A percentile compares a stretch with the other conserved stretches of the same genome.
These are phyloP conservation scores for Dryocosmus kuriphilus DNA, from an alignment of 2,888 invertebrate genomes.

Conservation along the genomic window DNA sequence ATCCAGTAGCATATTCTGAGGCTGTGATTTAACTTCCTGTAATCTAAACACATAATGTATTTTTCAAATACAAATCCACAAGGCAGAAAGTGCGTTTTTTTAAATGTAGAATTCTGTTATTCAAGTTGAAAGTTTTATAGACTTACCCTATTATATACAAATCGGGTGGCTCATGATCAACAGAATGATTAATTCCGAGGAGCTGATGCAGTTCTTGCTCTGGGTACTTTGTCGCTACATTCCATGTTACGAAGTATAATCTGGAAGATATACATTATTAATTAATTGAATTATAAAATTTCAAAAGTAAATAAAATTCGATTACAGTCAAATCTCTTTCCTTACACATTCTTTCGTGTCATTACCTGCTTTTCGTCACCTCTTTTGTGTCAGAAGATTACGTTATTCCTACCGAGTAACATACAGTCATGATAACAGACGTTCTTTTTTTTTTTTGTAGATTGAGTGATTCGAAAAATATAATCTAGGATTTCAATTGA, in stretches of 20 bases:
- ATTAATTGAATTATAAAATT: not conserved
- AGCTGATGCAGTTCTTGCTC: conserved; percentile 86
- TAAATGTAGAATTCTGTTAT: not conserved
- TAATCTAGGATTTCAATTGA: too few species aligned
- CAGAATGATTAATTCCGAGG: conserved; percentile 83
- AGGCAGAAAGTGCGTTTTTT: not conserved
- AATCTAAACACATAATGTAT: conserved; percentile 79
- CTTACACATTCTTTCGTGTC: too few species aligned
- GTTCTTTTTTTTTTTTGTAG: too few species aligned
- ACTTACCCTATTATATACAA: conserved; percentile 90
- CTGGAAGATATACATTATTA: conserved; percentile 79
- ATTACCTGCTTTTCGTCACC: too few species aligned
- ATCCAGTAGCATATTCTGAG: conserved; percentile 90
- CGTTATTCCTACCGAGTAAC: too few species aligned
- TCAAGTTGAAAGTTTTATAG: conserved; percentile 1
- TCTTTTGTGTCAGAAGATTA: too few species aligned
- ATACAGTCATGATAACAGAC: too few species aligned
- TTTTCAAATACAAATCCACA: not conserved
- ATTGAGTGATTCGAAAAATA: too few species aligned
- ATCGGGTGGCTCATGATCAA: conserved; percentile 86
- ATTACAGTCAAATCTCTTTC: too few species aligned
- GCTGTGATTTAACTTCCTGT: conserved; percentile 94
- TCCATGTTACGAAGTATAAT: conserved; percentile 92
- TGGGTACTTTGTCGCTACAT: conserved; percentile 90
- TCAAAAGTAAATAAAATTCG: not conserved